Evolutionary conservation across 2,797 vertebrate species (phyloP), one percentile per base, ranked within the genome.

Genomic region (Lagocephalus sceleratus): DNA sequence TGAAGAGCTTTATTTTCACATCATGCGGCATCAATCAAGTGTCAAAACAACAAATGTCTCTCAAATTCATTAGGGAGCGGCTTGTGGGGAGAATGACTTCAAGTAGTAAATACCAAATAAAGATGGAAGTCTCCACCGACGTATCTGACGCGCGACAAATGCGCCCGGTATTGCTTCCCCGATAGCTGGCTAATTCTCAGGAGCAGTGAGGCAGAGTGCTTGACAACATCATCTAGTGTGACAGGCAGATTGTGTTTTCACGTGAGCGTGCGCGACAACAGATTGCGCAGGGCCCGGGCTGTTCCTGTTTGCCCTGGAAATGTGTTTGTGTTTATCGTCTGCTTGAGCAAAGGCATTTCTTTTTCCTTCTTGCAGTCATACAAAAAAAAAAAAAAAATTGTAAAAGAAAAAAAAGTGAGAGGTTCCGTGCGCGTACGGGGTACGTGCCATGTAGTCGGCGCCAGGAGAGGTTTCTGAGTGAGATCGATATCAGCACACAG

Each of bases 181-280:
- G 79, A 81, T 84, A 61, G 78, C 80, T 75, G 79, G 78, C 79
- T 84, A 83, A 88, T 89, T 89, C 87, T 89, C 88, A 76, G 76
- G 86, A 85, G 84, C 83, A 46, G 81, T 21, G 63, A 73, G 76
- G 79, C 87, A 81, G 74, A 79, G 80, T 60, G 77, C 82, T 85
- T 91, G 87, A 91, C 87, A 88, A 87, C 85, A 88, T 90, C 88
- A 90, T 92, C 85, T 66, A 75, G 85, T 76, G 67, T 90, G 90
- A 90, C 88, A 89, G 87, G 78, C 90, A 90, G 87, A 89, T 85
- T 88, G 89, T 89, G 83, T 89, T 90, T 89, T 87, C 87, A 88
- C 86, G 85, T 85, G 84, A 85, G 74, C 75, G 52, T 77, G 81
- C 87, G 84, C 79, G 82, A 87, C 86, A 87, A 85, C 88, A 91